phyloP scores from a whole-genome alignment of 2,888 invertebrate species.

The Corythucha ciliata region DNA sequence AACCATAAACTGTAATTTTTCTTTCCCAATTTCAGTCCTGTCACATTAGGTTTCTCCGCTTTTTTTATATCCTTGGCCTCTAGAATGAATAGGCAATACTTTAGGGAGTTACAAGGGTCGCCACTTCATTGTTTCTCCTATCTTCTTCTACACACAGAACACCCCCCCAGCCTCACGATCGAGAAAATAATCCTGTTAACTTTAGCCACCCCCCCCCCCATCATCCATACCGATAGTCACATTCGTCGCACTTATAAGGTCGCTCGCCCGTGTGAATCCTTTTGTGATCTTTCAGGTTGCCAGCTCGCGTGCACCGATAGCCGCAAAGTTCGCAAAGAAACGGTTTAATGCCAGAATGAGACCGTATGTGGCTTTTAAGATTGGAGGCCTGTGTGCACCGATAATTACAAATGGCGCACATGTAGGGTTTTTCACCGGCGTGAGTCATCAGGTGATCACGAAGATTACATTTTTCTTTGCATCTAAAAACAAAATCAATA shows the following conservation, averaged over 20 bases:
- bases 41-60: too few species aligned
- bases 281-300: constrained; percentile 24
- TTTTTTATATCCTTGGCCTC: neutral
- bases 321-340: constrained; percentile 18
- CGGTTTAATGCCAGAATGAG: constrained; percentile 24
- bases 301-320: constrained; percentile 19
- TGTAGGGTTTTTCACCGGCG: constrained; percentile 20
- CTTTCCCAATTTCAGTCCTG: too few species aligned
- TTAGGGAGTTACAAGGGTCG: neutral
- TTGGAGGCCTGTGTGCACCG: constrained; percentile 20
- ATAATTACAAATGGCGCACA: constrained; percentile 20
- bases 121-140: too few species aligned
- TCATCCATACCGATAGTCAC: constrained; percentile 17
- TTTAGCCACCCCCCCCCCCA: too few species aligned
- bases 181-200: too few species aligned
- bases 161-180: too few species aligned
- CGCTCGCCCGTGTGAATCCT: constrained; percentile 22
- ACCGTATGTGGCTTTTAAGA: constrained; percentile 21
- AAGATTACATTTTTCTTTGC: constrained; percentile 15
- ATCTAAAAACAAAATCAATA: too few species aligned
- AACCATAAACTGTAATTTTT: too few species aligned
- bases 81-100: neutral
- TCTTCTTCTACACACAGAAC: too few species aligned
- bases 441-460: constrained; percentile 22
- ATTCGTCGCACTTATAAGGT: constrained; percentile 16